Evolutionary conservation across 1,140 invertebrate genomes (phyloP), one percentile per base, ranked within the genome.

Genomic region (Drosophila truncata): DNA sequence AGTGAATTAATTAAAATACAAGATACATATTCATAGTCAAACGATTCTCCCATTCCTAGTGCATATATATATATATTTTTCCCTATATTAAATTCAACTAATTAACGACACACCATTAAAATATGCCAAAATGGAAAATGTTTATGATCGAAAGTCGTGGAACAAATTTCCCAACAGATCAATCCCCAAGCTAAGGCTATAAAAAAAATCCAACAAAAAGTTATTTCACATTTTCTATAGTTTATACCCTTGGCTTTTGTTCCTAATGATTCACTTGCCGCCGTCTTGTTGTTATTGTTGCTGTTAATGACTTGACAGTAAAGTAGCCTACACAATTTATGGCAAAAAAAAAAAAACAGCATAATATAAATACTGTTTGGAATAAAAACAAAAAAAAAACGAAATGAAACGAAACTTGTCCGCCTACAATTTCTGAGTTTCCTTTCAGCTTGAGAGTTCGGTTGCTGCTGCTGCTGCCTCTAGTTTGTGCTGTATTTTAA

Each of bases 321-420:
- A 88, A 88, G 85, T 90, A 67, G 84, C 84, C 84, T 90, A 90
- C 84, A 88, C 84, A 88, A 88, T 88, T 88, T 88, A 88, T 90
- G 69, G 84, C 85, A 67, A 86, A 72, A 66, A 44, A 46, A 46
- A 46, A 64, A 31, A 46, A 64, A 39, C 39, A 10, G 67, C 9
- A 27, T n/a, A 31, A 61, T 52, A 52, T 52, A 20, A 37, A 54
- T 54, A 54, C 31, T 16, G 20, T 54, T 54, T 54, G 50, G 20
- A 16, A 54, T 54, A 50, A 69, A 49, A 23, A 20, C 3, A 10
- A 39, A 46, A 47, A 16, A 44, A 63, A 37, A 47, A 49, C 39
- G 27, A 72, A 72, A 50, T 35, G 37, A 72, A 72, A 71, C 52
- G 52, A 72, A 78, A 88, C 85, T 90, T 88, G 85, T 88, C 85